Evolutionary conservation across 2,888 invertebrate species (phyloP), one percentile per base, ranked within the genome.

Genomic region (Drosophila percnosoma): DNA sequence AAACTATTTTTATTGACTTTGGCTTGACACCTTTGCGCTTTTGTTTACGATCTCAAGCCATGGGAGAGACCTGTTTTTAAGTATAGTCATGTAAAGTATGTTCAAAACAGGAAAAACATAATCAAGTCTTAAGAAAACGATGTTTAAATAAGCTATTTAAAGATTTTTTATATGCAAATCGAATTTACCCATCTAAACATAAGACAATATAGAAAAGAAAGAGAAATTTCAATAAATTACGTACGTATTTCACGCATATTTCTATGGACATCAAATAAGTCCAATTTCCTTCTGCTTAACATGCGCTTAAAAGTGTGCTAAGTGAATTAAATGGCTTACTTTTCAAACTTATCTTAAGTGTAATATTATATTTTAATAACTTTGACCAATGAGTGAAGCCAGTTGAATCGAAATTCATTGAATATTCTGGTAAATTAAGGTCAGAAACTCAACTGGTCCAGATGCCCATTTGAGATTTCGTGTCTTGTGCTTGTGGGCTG

Each of bases 1-100:
- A 58, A 85, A 74, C 81, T 75, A 86, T 86, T 87, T 90, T 86
- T 86, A 90, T 90, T 86, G 90, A 87, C 89, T 90, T 76, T 69
- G 64, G 87, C 84, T 88, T 90, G 90, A 85, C 85, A 85, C 90
- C 87, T 86, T 74, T 86, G 73, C 54, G 77, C 77, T 73, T 88
- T 88, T 85, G 88, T 90, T 88, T 82, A 88, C 72, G 86, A 85
- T 70, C 42, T 62, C 59, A 59, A 38, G 60, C 63, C 66, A 68
- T 70, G 45, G 40, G 58, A 70, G 49, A 64, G 52, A 71, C 64
- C 63, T 45, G 64, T 27, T 49, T 63, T 67, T 42, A 59, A 36
- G 34, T 27, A 38, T 27, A 54, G 48, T 40, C 57, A 33, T 61
- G 75, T 58, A 45, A 61, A 78, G 42, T 24, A 34, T 48, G 38